Conservation (phyloP, 2,888 invertebrate genomes). For the Terebella lapidaria region DNA sequence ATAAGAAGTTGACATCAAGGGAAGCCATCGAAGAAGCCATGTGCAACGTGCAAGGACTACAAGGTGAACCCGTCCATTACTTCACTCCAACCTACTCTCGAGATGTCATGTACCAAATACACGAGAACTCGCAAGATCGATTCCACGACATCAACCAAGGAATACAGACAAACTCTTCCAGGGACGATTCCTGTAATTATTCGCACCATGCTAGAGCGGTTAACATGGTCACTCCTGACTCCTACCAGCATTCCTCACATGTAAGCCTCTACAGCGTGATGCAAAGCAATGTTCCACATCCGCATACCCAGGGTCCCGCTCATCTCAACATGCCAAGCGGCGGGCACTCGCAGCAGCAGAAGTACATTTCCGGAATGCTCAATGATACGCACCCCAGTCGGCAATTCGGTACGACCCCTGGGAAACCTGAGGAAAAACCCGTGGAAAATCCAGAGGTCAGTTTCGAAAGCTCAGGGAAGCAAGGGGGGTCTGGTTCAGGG, state of each 20-base stretch:
- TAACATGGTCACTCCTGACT: neutral
- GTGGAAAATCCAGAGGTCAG: neutral
- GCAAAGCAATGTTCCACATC: neutral
- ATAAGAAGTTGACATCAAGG: too few species aligned
- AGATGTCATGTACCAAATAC: neutral
- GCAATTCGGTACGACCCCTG: neutral
- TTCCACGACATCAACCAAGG: neutral
- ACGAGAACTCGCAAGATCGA: neutral
- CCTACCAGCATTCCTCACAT: neutral
- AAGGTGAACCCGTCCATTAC: neutral
- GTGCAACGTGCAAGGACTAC: too few species aligned
- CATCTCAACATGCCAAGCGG: neutral
- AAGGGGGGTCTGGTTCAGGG: neutral
- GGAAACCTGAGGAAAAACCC: neutral
- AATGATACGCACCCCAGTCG: slow-evolving; percentile 1
- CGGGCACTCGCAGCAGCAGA: neutral
- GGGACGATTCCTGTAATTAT: neutral
- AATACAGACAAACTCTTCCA: neutral
- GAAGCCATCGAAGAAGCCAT: too few species aligned
- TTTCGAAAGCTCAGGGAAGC: neutral
- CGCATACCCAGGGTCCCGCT: neutral
- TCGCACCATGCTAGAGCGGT: too few species aligned
- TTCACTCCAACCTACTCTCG: neutral
- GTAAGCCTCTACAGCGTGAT: neutral
- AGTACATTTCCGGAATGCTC: neutral